phyloP scores from a whole-genome alignment of 2,797 vertebrate genomes.

The Echeneis naucrates region DNA sequence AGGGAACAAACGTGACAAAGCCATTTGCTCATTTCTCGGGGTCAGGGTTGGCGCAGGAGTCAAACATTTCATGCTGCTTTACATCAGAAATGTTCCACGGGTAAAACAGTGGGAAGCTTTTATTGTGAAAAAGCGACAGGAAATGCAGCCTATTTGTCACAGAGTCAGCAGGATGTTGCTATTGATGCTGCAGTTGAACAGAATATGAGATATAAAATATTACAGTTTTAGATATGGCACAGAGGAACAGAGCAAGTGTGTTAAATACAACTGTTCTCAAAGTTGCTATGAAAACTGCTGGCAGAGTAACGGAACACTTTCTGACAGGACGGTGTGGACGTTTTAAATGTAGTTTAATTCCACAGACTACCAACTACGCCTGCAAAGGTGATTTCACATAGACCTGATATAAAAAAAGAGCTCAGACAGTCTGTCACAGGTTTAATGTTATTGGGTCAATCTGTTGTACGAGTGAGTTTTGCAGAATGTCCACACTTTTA shows the following conservation, averaged over 20 bases:
- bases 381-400: too few relatives aligned
- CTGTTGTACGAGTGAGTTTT: background rate
- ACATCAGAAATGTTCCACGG: background rate
- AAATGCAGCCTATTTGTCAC: background rate
- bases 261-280: slow-evolving; percentile 21
- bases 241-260: background rate
- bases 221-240: background rate
- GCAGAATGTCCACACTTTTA: too few relatives aligned
- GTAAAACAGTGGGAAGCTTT: background rate
- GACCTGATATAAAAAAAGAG: background rate
- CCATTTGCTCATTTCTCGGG: background rate
- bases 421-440: background rate
- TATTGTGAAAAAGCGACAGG: background rate
- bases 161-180: background rate
- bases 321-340: slow-evolving; percentile 14
- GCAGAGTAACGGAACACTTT: slow-evolving; percentile 19
- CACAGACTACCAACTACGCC: too few relatives aligned
- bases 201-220: background rate
- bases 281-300: slow-evolving; percentile 41
- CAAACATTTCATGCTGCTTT: background rate
- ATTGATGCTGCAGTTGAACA: background rate
- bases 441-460: slow-evolving; percentile 28
- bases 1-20: too few relatives aligned
- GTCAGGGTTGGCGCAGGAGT: background rate
- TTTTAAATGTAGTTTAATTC: slow-evolving; percentile 25